Evolutionary conservation across 2,888 invertebrate genomes (phyloP).

Genomic region (Pollenia angustigena): DNA sequence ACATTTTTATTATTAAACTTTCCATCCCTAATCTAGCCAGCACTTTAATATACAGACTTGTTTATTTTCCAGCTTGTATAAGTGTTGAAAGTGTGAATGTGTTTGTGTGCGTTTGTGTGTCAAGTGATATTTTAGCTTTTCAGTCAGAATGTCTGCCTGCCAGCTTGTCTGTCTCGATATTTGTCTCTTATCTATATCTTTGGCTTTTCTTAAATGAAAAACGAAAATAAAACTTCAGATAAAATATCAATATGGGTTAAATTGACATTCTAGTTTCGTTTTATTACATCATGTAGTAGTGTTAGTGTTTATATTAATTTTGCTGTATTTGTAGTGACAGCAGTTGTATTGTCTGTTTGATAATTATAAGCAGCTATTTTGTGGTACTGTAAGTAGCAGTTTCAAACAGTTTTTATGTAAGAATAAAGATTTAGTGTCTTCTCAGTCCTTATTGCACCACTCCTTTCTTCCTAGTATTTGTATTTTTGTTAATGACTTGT

Average conservation of each 20-base stretch:
- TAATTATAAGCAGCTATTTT: conserved; percentile 23
- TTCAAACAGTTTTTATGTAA: background rate
- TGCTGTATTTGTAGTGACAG: background rate
- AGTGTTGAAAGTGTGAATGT: conserved; percentile 47
- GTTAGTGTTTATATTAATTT: background rate
- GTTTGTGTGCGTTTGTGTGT: conserved; percentile 9
- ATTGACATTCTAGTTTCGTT: conserved; percentile 53
- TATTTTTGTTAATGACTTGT: conserved; percentile 68
- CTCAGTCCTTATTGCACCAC: background rate
- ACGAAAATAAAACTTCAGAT: conserved; percentile 51
- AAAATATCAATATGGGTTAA: conserved; percentile 64
- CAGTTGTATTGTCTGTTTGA: conserved; percentile 18
- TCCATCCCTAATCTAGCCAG: background rate
- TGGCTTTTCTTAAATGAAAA: conserved; percentile 72
- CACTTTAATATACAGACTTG: background rate
- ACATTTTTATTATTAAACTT: too few relatives aligned
- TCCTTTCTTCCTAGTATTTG: background rate
- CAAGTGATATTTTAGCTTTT: conserved; percentile 54
- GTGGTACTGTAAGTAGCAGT: conserved; percentile 23
- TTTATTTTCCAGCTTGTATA: background rate
- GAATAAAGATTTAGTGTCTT: conserved; percentile 10
- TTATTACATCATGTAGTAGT: conserved; percentile 38
- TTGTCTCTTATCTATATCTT: conserved; percentile 56
- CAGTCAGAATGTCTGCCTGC: conserved; percentile 64
- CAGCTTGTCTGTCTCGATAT: conserved; percentile 40